A percentile compares a stretch with the other conserved stretches of the same genome.
Conservation (phyloP, 1,140 invertebrate species). For the Procambarus virginalis region DNA sequence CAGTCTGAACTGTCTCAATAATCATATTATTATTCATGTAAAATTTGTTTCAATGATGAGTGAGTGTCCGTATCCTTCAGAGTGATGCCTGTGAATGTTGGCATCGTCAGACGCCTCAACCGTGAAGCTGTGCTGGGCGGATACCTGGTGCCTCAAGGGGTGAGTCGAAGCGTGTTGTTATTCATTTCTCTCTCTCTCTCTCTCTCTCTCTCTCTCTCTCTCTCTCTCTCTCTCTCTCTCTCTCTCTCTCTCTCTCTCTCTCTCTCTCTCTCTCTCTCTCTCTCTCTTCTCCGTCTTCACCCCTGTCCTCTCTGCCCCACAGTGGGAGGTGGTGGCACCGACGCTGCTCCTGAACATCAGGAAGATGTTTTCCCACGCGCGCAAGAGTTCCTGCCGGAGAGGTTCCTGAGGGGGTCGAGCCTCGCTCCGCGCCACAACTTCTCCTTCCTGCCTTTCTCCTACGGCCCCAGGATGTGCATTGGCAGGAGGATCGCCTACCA, state of each 20-base stretch:
- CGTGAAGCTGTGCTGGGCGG: constrained; percentile 44
- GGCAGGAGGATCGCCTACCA: constrained; percentile 53
- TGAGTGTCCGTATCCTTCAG: constrained; percentile 14
- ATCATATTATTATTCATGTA: too few relatives aligned
- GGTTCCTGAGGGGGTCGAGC: constrained; percentile 48
- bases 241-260: too few relatives aligned
- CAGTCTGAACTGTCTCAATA: too few relatives aligned
- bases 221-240: too few relatives aligned
- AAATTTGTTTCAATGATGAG: background rate
- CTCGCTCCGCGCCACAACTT: constrained; percentile 32
- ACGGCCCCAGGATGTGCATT: constrained; percentile 53
- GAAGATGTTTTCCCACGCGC: constrained; percentile 42
- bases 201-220: too few relatives aligned
- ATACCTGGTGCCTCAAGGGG: constrained; percentile 48
- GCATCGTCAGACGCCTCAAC: constrained; percentile 27
- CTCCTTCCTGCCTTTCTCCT: constrained; percentile 54
- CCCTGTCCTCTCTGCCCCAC: too few relatives aligned
- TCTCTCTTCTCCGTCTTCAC: background rate
- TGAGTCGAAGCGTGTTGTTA: background rate
- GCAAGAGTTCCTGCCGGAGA: constrained; percentile 49
- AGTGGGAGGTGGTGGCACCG: constrained; percentile 57
- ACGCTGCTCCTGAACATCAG: constrained; percentile 45
- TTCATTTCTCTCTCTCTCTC: background rate
- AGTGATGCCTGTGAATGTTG: constrained; percentile 49
- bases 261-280: background rate